phyloP scores from a whole-genome alignment of 2,113 vertebrate species.

The Thamnaconus septentrionalis region DNA sequence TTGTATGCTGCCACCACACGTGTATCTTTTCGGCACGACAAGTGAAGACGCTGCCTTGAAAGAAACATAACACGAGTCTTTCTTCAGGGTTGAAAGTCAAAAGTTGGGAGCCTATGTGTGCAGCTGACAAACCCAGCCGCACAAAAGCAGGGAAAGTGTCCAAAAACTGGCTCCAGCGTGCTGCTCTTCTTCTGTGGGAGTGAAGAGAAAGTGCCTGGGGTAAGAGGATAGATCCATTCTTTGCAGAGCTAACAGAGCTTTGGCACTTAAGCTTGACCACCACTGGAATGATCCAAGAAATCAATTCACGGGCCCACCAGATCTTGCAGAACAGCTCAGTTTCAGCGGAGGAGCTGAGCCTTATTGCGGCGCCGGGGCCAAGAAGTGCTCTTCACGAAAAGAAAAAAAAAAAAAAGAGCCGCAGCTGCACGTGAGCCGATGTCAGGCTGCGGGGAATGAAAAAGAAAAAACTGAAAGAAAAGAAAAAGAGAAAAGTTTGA shows the following conservation, averaged over 20 bases:
- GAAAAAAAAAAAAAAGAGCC: not conserved
- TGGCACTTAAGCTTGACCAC: slow-evolving; percentile 19
- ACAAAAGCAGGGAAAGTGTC: not conserved
- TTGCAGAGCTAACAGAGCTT: slow-evolving; percentile 12
- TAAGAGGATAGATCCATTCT: slow-evolving; percentile 1
- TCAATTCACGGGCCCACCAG: slow-evolving; percentile 1
- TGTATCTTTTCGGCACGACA: too few relatives aligned
- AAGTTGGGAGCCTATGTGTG: not conserved
- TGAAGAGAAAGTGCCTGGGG: not conserved
- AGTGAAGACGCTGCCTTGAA: too few relatives aligned
- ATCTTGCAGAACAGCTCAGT: slow-evolving; percentile 14
- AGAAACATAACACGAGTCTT: not conserved
- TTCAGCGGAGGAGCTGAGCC: slow-evolving; percentile 17
- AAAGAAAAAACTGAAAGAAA: slow-evolving; percentile 27
- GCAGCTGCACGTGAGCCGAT: not conserved
- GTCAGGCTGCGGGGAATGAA: slow-evolving; percentile 18
- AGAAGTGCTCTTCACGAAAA: slow-evolving; percentile 17
- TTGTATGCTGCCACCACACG: too few relatives aligned
- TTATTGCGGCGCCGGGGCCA: slow-evolving; percentile 1
- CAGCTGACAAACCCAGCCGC: not conserved
- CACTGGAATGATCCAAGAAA: slow-evolving; percentile 18
- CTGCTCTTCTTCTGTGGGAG: not conserved
- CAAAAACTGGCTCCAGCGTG: not conserved
- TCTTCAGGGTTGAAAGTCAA: not conserved
- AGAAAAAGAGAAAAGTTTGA: slow-evolving; percentile 26